Evolutionary conservation across 2,888 invertebrate species (phyloP).

Genomic region (Schizaphis graminum): DNA sequence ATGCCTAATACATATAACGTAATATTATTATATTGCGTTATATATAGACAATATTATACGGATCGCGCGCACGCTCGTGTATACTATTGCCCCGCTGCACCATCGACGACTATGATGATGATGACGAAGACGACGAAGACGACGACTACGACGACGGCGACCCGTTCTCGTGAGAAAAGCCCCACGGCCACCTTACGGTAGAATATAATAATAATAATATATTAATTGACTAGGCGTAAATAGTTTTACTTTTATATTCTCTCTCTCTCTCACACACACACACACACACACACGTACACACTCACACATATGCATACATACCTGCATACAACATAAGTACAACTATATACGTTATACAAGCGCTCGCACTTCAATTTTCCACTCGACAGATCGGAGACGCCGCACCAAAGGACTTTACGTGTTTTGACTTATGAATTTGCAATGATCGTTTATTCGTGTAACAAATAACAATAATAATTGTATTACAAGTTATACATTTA

Average conservation of each 20-base stretch:
- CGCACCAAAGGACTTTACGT: neutral
- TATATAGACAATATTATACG: neutral
- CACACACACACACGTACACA: neutral
- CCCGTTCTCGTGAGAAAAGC: slow-evolving; percentile 42
- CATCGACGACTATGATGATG: neutral
- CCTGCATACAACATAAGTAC: neutral
- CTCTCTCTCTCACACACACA: neutral
- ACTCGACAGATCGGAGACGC: neutral
- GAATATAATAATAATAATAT: slow-evolving; percentile 7
- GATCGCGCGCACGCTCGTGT: neutral
- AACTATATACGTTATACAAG: neutral
- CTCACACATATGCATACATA: neutral
- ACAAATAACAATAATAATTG: neutral
- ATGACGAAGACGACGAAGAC: neutral
- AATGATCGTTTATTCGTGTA: neutral
- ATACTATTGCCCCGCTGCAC: neutral
- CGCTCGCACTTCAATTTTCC: neutral
- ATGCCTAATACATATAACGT: neutral
- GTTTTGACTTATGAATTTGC: neutral
- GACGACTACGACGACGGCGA: slow-evolving; percentile 19
- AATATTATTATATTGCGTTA: slow-evolving; percentile 18
- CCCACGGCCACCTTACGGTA: slow-evolving; percentile 18
- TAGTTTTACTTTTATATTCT: slow-evolving; percentile 11
- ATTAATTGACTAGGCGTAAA: slow-evolving; percentile 35
- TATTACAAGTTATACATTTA: neutral